Evolutionary conservation across 2,113 vertebrate species (phyloP).

Genomic region (Xiphorhynchus elegans): DNA sequence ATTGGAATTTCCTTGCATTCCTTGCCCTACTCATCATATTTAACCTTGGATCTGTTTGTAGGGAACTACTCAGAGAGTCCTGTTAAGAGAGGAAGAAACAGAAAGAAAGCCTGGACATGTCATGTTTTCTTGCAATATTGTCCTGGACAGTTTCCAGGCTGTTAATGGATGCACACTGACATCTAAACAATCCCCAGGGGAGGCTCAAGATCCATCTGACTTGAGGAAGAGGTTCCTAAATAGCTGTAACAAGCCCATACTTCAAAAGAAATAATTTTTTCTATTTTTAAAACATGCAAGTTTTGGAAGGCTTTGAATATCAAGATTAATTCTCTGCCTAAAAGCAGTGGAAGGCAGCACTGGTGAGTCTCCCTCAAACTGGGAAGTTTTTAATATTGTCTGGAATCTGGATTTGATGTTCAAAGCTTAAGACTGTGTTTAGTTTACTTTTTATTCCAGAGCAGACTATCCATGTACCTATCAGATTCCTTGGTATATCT

Average conservation of each 20-base stretch:
- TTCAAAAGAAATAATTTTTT: constrained; percentile 29
- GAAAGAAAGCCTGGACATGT: not conserved
- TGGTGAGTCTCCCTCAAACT: not conserved
- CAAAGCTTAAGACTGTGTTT: not conserved
- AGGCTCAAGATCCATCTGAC: constrained; percentile 36
- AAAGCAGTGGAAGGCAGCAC: not conserved
- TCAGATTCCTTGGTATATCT: not conserved
- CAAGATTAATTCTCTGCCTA: constrained; percentile 27
- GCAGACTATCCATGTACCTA: not conserved
- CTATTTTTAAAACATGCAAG: constrained; percentile 32
- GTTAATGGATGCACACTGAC: constrained; percentile 52
- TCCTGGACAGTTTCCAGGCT: constrained; percentile 27
- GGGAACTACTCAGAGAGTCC: not conserved
- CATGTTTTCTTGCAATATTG: constrained; percentile 31
- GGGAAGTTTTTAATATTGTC: not conserved
- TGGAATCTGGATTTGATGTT: not conserved
- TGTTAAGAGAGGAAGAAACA: not conserved
- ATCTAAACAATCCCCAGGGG: constrained; percentile 33
- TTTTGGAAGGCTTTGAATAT: constrained; percentile 29
- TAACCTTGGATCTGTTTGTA: constrained; percentile 28
- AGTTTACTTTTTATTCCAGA: not conserved
- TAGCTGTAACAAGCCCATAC: constrained; percentile 14
- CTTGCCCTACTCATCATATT: not conserved
- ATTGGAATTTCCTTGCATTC: not conserved
- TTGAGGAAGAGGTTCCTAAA: constrained; percentile 36